Evolutionary conservation across 2,797 vertebrate species (phyloP), one percentile per base, ranked within the genome.

Genomic region (Perdix hodgsoniae): DNA sequence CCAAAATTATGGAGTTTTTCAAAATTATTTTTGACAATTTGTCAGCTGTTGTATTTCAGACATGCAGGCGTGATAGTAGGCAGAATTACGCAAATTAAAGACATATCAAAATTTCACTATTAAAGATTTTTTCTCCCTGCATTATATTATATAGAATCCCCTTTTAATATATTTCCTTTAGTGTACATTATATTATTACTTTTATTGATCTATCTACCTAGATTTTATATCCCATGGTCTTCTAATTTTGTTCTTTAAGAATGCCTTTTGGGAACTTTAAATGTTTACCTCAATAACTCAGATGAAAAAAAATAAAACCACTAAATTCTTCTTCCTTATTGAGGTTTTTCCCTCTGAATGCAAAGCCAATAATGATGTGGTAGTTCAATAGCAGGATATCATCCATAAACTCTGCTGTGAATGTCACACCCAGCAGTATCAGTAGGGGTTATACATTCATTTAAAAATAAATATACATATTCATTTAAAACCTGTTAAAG

Each of bases 21-120:
- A 4, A 73, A 94, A 86, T 79, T 79, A 56, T 79, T 93, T 83
- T 75, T 86, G 45, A 82, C 71, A 93, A 73, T 90, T 90, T 70
- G 57, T 61, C 86, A 91, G 73, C 47, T 94, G 90, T 61, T 88
- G 72, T 37, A 83, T 50, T 88, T 90, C 81, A 63, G 67, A 44
- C 80, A 66, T 90, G 57, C 47, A 70, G 22, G 59, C 29, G 13
- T 39, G 39, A 39, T 13, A 39, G 12, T 29, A n/a, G 91, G 61
- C 31, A 71, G 61, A 90, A 95, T 83, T 92, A 89, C 59, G 60
- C n/a, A 93, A 90, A 88, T 88, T 87, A 85, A 66, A 76, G 24
- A 71, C 15, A 18, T 50, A 88, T 50, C 39, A 95, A 75, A 81
- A 83, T 83, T 75, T 90, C 50, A 49, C 40, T 17, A 76, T 88